These are phyloP conservation scores for Urophycis tenuis DNA, from an alignment of 2,797 vertebrate species.

Conservation along the genomic window DNA sequence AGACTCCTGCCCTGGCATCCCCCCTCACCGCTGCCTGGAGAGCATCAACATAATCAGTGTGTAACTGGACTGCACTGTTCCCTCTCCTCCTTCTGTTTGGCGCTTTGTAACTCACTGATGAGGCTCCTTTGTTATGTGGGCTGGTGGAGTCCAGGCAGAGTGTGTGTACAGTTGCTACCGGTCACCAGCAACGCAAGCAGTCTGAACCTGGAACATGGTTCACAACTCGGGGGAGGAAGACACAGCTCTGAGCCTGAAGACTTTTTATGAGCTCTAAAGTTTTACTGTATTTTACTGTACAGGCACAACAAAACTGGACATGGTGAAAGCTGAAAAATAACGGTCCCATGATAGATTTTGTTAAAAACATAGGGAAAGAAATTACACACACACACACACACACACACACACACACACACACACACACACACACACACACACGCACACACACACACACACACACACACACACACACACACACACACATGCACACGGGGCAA, in stretches of 20 bases:
- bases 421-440: too few species aligned
- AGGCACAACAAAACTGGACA: neutral
- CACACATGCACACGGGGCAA: conserved; percentile 32
- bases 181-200: neutral
- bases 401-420: too few species aligned
- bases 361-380: neutral
- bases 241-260: neutral
- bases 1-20: too few species aligned
- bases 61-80: too few species aligned
- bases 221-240: too few species aligned
- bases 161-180: too few species aligned
- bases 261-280: neutral
- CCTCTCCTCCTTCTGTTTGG: too few species aligned
- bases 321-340: neutral
- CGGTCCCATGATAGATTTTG: neutral
- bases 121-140: neutral
- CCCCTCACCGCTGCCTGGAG: too few species aligned
- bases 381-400: neutral
- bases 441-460: too few species aligned
- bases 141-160: neutral
- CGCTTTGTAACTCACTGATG: too few species aligned
- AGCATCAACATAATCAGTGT: too few species aligned
- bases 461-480: conserved; percentile 10
- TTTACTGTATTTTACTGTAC: neutral
- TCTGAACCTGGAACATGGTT: neutral